Evolutionary conservation across 2,888 invertebrate genomes (phyloP), one percentile per base, ranked within the genome.

Genomic region (Sesia bembeciformis): DNA sequence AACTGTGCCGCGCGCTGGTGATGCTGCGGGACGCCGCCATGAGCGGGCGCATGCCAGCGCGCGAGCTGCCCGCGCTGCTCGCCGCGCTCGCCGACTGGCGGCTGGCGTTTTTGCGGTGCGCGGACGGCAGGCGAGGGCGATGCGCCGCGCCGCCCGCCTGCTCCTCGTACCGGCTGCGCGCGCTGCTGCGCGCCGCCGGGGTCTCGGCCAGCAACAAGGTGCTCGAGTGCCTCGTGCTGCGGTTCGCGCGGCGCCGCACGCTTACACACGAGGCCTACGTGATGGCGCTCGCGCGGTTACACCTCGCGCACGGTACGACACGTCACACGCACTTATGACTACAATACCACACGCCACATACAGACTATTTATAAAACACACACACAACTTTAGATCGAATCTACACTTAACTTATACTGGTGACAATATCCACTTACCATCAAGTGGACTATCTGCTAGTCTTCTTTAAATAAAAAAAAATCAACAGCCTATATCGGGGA

Each of bases 131-230:
- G 56, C 59, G 51, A 54, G 54, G 56, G 40, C 54, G 58, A 56
- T 53, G 60, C 63, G 57, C 61, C 75, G 55, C 93, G 93, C 77
- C 88, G 92, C 65, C 81, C 93, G 67, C 83, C 93, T 66, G 90
- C 91, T 52, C 84, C 93, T 67, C 85, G 94, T 58, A 92, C 93
- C 92, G 93, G 93, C 55, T 79, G 92, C 91, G 60, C 94, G 58
- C 67, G 76, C 43, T 92, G 63, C 78, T 94, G 60, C 91, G 93
- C 93, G 93, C 94, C 72, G 91, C 92, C 3, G 93, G 93, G 39
- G 91, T 92, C 67, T 92, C 92, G 3, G 92, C 92, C 5, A 92
- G 91, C 65, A 93, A 93, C 71, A 93, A 93, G 81, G 93, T 94
- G 58, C 82, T 94, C 62, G 94, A 94, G 86, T 92, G 93, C 70